Evolutionary conservation across 2,888 invertebrate genomes (phyloP).

Genomic region (Scaptomyza flava): DNA sequence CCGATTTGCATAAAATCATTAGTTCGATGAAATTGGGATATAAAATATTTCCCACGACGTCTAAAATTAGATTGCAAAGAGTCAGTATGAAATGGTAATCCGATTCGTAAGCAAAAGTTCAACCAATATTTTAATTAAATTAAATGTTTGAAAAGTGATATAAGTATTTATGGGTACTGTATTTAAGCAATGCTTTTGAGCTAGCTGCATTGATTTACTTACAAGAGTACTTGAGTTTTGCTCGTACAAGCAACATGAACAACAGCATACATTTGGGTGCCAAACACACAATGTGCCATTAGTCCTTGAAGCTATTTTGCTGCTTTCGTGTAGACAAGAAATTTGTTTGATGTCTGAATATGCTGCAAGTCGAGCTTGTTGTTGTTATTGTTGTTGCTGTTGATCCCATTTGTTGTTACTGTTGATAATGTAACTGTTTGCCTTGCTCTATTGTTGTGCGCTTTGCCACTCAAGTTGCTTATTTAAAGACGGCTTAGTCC

Average conservation of each 20-base stretch:
- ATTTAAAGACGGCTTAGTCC: constrained; percentile 14
- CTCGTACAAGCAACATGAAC: not conserved
- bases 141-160: not conserved
- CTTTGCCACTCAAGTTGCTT: constrained; percentile 33
- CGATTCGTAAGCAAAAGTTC: not conserved
- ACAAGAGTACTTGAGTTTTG: not conserved
- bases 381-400: constrained; percentile 1
- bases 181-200: constrained; percentile 2
- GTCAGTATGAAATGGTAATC: constrained; percentile 7
- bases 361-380: constrained; percentile 18
- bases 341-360: constrained; percentile 5
- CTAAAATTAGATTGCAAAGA: not conserved
- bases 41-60: not conserved
- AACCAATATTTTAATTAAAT: not conserved
- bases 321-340: constrained; percentile 39
- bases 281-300: constrained; percentile 4
- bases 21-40: constrained; percentile 10
- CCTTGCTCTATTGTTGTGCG: constrained; percentile 22
- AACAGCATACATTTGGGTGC: constrained; percentile 3
- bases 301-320: constrained; percentile 5
- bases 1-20: constrained; percentile 25
- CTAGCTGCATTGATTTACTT: constrained; percentile 1
- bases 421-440: constrained; percentile 13
- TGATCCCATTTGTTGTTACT: constrained; percentile 16
- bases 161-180: not conserved